Evolutionary conservation across 2,797 vertebrate genomes (phyloP), one percentile per base, ranked within the genome.

Genomic region (Oophaga sylvatica): DNA sequence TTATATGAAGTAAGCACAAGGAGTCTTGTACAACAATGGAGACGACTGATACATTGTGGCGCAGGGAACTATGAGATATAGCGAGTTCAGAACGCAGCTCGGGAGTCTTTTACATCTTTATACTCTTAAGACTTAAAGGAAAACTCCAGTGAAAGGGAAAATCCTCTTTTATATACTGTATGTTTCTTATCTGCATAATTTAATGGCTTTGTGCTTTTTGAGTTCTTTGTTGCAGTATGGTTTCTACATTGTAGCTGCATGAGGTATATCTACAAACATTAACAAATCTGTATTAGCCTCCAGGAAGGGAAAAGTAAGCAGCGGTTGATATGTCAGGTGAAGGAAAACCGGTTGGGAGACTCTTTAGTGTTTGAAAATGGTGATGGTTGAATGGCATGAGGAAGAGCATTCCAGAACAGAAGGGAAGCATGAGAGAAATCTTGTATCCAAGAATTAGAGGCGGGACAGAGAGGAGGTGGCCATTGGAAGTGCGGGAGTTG

Each of bases 61-160:
- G 81, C 22, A 67, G 9, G 62, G 65, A 83, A 26, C 63, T 19
- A 65, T 83, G 81, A 70, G 63, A 70, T 83, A 70, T 22, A 20
- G 63, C 45, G 20, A 29, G 29, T 71, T 71, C 67, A 11, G 81
- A 68, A 31, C 16, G 48, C n/a, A 57, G 65, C 68, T 83, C 53
- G 31, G 67, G 65, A 83, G 63, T 3, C 81, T 70, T 83, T 83
- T 71, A 70, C 48, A 71, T 83, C 81, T 83, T 83, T 57, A 83
- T 70, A 57, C 68, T 22, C 9, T 67, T 81, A 81, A 45, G 65
- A 12, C 79, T 67, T 48, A 73, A 65, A 81, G 20, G 20, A 67
- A 81, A 45, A 70, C 35, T 62, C 45, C 62, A 48, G 57, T 41
- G 57, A 80, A 80, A 80, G n/a, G 48, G 76, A 78, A 73, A 73